Base-by-base conservation (phyloP, 1,140 invertebrate genomes). In the Monomorium pharaonis region DNA sequence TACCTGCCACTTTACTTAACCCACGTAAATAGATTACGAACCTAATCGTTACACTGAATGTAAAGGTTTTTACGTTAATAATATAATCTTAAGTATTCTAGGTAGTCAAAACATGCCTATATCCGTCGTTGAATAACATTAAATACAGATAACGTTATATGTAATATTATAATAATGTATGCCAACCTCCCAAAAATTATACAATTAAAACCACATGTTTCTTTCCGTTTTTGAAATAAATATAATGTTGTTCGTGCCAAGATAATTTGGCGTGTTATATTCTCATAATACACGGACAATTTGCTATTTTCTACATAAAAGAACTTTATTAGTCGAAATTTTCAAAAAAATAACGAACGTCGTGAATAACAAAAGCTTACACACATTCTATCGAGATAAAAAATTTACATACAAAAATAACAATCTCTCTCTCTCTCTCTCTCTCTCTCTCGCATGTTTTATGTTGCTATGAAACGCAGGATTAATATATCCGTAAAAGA, bases 21-120 rank as follows among this genome's bases (percentile, higher is more conserved):
- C 21, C 18, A 27, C 24, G 9, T 74, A 83, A 83, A 58, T 44
- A 58, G 18, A 74, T 83, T 74, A 74, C 44, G 14, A 47, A 83
- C n/a, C 18, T 72, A 72, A 70, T 47, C 37, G 42, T 60, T 74
- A 33, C 21, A 33, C n/a, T 21, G 37, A 0, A 24, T 4, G 30
- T 9, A 63, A n/a, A 18, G 14, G 33, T 74, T 16, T 44, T 49
- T 58, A 10, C 37, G 18, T 72, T 83, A 60, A 72, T 83, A 72
- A 72, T 44, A n/a, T n/a, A n/a, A n/a, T n/a, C n/a, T n/a, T n/a
- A n/a, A n/a, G n/a, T n/a, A n/a, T n/a, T n/a, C 24, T 14, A 58
- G 24, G 1, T 24, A 27, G 37, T 27, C 58, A 72, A 14, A 21
- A 21, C 16, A 60, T 51, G 14, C 14, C 14, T 54, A 54, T 54